phyloP scores from a whole-genome alignment of 1,140 invertebrate genomes.

The Callitettix versicolor region DNA sequence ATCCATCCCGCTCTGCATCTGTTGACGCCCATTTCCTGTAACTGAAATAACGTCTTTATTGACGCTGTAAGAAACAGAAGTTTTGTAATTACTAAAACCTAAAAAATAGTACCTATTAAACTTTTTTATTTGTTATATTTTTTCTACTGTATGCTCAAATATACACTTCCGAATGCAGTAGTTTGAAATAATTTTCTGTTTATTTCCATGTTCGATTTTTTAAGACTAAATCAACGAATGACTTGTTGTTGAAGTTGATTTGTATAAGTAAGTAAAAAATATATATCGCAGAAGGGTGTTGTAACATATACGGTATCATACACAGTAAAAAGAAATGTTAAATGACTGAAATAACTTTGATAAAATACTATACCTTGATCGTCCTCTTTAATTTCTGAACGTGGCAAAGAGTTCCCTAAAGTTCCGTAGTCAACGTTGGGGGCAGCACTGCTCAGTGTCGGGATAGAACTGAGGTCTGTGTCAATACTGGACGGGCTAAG shows the following conservation, averaged over 20 bases:
- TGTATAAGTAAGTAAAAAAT: no score
- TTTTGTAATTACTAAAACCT: no score
- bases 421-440: background rate
- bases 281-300: no score
- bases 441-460: slow-evolving; percentile 4
- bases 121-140: background rate
- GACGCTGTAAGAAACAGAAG: no score
- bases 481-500: slow-evolving; percentile 24
- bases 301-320: background rate
- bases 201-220: no score
- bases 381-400: background rate
- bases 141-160: no score
- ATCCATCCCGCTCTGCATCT: slow-evolving; percentile 24
- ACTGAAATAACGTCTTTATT: background rate
- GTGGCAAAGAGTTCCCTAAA: background rate
- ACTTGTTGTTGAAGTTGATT: no score
- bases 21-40: no score
- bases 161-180: no score
- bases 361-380: background rate
- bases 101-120: background rate
- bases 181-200: no score
- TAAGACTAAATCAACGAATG: no score
- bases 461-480: slow-evolving; percentile 20
- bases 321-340: background rate
- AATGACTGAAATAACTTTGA: no score